Base-by-base conservation (phyloP, 2,113 vertebrate species). In the Cavia porcellus region DNA sequence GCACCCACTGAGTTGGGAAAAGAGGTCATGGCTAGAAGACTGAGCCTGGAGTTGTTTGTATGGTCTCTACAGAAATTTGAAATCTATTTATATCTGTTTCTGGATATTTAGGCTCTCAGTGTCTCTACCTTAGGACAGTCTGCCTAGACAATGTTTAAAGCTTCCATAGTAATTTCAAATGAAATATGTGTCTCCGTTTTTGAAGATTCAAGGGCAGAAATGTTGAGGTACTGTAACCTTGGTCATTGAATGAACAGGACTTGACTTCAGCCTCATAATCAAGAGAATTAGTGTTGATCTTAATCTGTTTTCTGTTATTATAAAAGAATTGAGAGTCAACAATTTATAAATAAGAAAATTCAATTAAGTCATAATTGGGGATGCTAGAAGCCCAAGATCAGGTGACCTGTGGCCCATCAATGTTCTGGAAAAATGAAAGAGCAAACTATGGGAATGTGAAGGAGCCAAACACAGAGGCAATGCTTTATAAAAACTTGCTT, bases 11-110 rank as follows among this genome's bases (percentile, higher is more conserved):
- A 92, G 20, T 32, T 66, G 3, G 83, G 61, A 83, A 12, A 89
- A 72, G 57, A 81, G 20, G 52, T 72, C 61, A 82, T 89, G 47
- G 30, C 42, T 83, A 80, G 84, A 96, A 87, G 52, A 85, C 10
- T 87, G 24, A 90, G 8, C 11, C 42, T 84, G 24, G 19, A 47
- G 15, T 47, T 62, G 7, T 90, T 94, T 92, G 86, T 62, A 77
- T 83, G 91, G 45, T 82, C 20, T 82, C 75, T n/a, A 3, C 1
- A 87, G 75, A 95, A 62, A 92, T 79, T 25, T 82, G 19, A 68
- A 95, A 92, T 68, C 20, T 90, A 50, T 93, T 94, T 87, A 92
- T 5, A 81, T 22, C 20, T 52, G 19, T 74, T 94, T 89, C 72
- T 88, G 84, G 87, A 77, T 13, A 59, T 77, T 24, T 10, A 13